phyloP scores from a whole-genome alignment of 2,888 invertebrate species.

The Eucriotettix oculatus region DNA sequence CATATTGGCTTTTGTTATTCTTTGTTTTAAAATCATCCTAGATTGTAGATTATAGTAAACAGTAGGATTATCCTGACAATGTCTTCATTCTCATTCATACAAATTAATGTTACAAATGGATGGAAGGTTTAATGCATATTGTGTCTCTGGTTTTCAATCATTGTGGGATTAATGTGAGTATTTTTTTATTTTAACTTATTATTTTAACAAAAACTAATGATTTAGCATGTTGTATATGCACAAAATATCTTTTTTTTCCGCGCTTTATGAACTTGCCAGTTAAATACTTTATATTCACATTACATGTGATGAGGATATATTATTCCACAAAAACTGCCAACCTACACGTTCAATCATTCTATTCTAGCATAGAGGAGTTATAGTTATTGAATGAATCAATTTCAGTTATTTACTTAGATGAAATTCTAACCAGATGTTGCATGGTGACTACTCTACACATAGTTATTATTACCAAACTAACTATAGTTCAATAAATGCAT shows the following conservation, averaged over 20 bases:
- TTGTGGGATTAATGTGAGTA: neutral
- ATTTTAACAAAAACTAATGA: neutral
- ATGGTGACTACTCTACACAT: constrained; percentile 5
- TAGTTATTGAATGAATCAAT: constrained; percentile 2
- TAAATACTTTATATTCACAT: constrained; percentile 5
- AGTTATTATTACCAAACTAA: constrained; percentile 11
- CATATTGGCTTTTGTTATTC: constrained; percentile 1
- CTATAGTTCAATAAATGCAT: constrained; percentile 8
- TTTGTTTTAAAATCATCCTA: constrained; percentile 5
- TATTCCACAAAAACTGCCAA: constrained; percentile 3
- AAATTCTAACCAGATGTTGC: constrained; percentile 5
- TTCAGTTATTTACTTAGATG: constrained; percentile 2
- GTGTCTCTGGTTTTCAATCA: neutral
- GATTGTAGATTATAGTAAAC: neutral
- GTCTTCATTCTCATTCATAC: neutral
- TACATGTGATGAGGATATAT: constrained; percentile 2
- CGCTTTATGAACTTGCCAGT: constrained; percentile 1
- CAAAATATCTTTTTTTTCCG: constrained; percentile 1
- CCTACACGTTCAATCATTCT: constrained; percentile 2
- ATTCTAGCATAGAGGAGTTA: neutral
- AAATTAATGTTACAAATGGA: neutral
- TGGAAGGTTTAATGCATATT: neutral
- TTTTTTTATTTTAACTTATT: neutral
- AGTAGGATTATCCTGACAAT: neutral
- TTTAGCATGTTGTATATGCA: neutral